Conservation (phyloP, 2,888 invertebrate species). For the Lycocerus yunnanus region DNA sequence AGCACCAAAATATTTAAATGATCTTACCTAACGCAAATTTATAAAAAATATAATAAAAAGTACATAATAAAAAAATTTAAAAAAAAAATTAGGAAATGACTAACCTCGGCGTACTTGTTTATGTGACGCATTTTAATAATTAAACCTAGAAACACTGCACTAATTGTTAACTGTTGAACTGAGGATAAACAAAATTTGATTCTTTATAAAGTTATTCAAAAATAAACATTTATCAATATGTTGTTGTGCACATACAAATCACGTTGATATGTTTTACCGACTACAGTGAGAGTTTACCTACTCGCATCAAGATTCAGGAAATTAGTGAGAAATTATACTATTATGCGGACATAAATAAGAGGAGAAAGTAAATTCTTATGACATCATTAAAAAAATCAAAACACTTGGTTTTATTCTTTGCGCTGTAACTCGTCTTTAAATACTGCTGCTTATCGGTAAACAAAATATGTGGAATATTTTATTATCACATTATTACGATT, state of each 20-base stretch:
- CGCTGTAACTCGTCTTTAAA: background rate
- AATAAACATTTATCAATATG: background rate
- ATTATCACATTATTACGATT: background rate
- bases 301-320: background rate
- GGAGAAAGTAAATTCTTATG: slow-evolving; percentile 2
- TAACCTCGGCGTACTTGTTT: background rate
- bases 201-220: background rate
- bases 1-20: no score
- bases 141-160: background rate
- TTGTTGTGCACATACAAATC: background rate
- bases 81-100: background rate
- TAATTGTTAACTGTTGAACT: background rate
- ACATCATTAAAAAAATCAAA: background rate
- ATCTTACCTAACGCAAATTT: no score
- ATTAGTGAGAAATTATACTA: slow-evolving; percentile 3
- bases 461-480: background rate
- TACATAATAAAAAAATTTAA: no score
- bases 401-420: background rate
- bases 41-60: no score
- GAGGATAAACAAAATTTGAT: background rate
- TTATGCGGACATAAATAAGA: background rate
- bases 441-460: background rate
- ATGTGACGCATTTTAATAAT: background rate
- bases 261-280: background rate
- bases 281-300: background rate